Evolutionary conservation across 2,113 vertebrate genomes (phyloP).

Genomic region (Elephas maximus): DNA sequence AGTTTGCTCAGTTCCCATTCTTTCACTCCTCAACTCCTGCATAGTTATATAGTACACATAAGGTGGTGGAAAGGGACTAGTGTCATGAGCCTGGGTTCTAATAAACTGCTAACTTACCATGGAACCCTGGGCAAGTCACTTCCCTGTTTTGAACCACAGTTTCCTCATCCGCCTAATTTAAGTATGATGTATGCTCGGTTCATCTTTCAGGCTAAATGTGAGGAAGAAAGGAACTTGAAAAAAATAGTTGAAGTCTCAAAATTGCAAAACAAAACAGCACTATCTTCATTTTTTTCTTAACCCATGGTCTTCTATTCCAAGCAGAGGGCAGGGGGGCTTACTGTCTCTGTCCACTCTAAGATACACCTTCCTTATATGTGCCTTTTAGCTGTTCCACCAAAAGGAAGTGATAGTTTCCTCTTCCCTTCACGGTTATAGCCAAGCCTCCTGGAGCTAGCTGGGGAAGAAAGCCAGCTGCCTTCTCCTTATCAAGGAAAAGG

Average conservation of each 20-base stretch:
- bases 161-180: conserved; percentile 36
- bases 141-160: conserved; percentile 1
- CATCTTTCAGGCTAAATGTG: conserved; percentile 46
- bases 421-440: neutral
- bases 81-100: neutral
- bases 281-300: neutral
- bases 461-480: neutral
- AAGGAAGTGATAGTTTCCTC: conserved; percentile 10
- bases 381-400: neutral
- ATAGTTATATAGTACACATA: conserved; percentile 24
- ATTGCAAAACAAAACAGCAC: neutral
- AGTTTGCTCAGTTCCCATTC: neutral
- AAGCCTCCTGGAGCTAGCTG: conserved; percentile 13
- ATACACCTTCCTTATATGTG: neutral
- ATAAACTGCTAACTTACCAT: neutral
- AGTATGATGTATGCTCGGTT: neutral
- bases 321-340: neutral
- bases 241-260: conserved; percentile 37
- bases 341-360: neutral
- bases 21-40: neutral
- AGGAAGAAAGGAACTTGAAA: conserved; percentile 38
- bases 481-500: conserved; percentile 20
- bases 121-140: conserved; percentile 45
- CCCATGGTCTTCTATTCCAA: neutral
- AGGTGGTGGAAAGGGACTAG: conserved; percentile 7